Conservation (phyloP, 2,797 vertebrate genomes). For the Champsocephalus gunnari region DNA sequence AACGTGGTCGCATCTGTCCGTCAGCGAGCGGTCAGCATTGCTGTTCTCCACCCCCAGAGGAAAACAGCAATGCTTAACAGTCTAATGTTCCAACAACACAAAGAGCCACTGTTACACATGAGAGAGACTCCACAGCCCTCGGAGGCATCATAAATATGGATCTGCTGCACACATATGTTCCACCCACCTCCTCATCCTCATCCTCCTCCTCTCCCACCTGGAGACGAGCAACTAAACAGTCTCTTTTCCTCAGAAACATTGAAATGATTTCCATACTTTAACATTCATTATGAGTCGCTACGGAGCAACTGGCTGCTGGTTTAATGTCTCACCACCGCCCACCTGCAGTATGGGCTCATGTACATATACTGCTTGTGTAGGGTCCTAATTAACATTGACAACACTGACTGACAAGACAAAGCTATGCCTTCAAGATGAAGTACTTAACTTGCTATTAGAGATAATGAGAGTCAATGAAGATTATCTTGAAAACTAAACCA, state of each 20-base stretch:
- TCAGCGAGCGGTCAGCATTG: conserved; percentile 15
- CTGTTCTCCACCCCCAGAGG: neutral
- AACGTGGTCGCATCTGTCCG: conserved; percentile 30
- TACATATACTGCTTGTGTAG: conserved; percentile 42
- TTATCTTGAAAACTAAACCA: neutral
- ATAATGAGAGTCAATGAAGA: conserved; percentile 9
- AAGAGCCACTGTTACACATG: conserved; percentile 64
- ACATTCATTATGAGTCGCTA: conserved; percentile 62
- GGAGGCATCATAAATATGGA: conserved; percentile 69
- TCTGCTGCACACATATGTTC: conserved; percentile 68
- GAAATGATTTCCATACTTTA: conserved; percentile 76
- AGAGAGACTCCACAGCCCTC: conserved; percentile 54
- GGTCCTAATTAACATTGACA: conserved; percentile 59
- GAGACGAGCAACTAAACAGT: conserved; percentile 59
- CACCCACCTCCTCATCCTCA: conserved; percentile 51
- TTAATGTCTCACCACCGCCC: conserved; percentile 65
- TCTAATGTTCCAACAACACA: conserved; percentile 65
- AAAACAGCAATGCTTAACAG: conserved; percentile 44
- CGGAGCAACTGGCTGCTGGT: conserved; percentile 58
- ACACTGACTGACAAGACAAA: conserved; percentile 32
- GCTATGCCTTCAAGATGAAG: conserved; percentile 11
- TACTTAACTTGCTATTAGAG: conserved; percentile 2
- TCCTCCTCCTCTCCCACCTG: conserved; percentile 61
- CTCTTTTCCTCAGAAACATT: conserved; percentile 59
- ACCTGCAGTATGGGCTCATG: conserved; percentile 74